A percentile compares a stretch with the other conserved stretches of the same genome.
These are phyloP conservation scores for Equus przewalskii DNA, from an alignment of 2,113 vertebrate genomes.

Conservation along the genomic window DNA sequence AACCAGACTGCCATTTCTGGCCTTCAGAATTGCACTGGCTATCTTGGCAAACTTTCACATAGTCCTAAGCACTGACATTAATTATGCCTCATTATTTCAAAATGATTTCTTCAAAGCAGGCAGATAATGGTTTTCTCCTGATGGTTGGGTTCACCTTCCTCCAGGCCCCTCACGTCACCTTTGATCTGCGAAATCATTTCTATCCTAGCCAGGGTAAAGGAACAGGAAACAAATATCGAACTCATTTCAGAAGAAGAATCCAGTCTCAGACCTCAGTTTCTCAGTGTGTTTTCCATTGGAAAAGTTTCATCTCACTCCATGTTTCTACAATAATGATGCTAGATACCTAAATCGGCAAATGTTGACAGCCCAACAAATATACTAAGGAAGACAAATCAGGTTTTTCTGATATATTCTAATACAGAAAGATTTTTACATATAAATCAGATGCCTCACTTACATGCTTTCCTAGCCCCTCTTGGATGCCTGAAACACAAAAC, in stretches of 20 bases:
- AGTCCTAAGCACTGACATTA: neutral
- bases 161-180: neutral
- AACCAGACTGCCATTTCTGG: neutral
- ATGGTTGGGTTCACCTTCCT: neutral
- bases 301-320: neutral
- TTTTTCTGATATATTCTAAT: neutral
- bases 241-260: neutral
- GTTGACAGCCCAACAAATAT: neutral
- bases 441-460: neutral
- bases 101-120: neutral
- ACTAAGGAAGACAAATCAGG: neutral
- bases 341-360: neutral
- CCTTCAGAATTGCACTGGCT: neutral
- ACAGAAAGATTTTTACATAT: neutral
- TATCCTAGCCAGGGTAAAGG: neutral
- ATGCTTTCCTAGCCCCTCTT: neutral
- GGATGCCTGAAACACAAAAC: neutral
- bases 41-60: neutral
- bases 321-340: neutral
- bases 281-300: neutral
- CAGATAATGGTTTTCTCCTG: neutral
- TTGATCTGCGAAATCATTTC: neutral
- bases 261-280: neutral
- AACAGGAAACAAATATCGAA: neutral
- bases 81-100: slow-evolving; percentile 31